Evolutionary conservation across 2,113 vertebrate genomes (phyloP).

Genomic region (Atractosteus spatula): DNA sequence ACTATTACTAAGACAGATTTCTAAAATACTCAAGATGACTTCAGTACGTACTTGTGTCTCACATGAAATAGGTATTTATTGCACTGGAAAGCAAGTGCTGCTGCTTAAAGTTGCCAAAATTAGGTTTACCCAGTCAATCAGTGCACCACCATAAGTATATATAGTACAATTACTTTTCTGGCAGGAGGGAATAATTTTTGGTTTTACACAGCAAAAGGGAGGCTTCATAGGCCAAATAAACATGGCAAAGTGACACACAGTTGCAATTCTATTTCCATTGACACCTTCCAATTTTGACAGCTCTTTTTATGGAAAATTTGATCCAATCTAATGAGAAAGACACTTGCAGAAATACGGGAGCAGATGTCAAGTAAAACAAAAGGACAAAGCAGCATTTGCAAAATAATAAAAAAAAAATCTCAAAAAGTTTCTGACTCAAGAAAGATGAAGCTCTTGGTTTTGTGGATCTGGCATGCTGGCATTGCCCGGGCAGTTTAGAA

Average conservation of each 20-base stretch:
- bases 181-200: slow-evolving; percentile 27
- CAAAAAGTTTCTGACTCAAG: no score
- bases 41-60: neutral
- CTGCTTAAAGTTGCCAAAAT: slow-evolving; percentile 2
- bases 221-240: slow-evolving; percentile 41
- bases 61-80: neutral
- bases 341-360: slow-evolving; percentile 32
- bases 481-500: no score
- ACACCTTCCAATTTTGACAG: slow-evolving; percentile 34
- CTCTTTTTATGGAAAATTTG: slow-evolving; percentile 52
- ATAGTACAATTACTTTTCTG: slow-evolving; percentile 49
- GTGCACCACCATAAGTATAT: neutral
- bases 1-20: no score
- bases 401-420: no score
- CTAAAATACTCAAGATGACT: neutral
- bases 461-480: no score
- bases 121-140: neutral
- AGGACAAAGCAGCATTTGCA: no score
- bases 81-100: neutral
- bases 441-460: no score
- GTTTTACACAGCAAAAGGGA: slow-evolving; percentile 43
- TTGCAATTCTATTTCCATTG: slow-evolving; percentile 23
- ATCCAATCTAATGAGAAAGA: slow-evolving; percentile 45
- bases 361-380: no score
- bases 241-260: slow-evolving; percentile 34